Evolutionary conservation across 2,888 invertebrate species (phyloP).

Genomic region (Drosophila affinis): DNA sequence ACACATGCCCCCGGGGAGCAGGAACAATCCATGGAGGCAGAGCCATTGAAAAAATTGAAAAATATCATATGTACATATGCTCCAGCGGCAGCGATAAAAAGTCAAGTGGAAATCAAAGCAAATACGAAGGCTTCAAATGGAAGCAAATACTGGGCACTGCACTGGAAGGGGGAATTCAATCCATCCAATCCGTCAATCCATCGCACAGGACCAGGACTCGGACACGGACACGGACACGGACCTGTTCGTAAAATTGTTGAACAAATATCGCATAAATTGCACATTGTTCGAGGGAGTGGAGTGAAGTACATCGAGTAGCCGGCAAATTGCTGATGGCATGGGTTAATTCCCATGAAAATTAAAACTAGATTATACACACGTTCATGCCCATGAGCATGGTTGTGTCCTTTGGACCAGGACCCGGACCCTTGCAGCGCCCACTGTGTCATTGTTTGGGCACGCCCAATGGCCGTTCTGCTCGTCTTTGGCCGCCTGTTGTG

Average conservation of each 20-base stretch:
- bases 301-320: conserved; percentile 11
- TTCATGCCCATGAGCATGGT: conserved; percentile 17
- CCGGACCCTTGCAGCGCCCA: conserved; percentile 70
- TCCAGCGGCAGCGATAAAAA: conserved; percentile 47
- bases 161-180: not conserved
- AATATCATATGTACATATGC: conserved; percentile 64
- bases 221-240: not conserved
- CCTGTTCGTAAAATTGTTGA: conserved; percentile 52
- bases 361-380: conserved; percentile 77
- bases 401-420: conserved; percentile 30
- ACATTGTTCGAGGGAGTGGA: conserved; percentile 49
- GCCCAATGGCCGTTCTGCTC: conserved; percentile 49
- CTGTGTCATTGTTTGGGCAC: conserved; percentile 80
- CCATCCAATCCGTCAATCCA: not conserved
- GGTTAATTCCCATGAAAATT: conserved; percentile 78
- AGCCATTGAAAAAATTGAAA: conserved; percentile 40
- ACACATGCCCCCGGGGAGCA: conserved; percentile 5
- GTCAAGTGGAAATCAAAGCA: conserved; percentile 76
- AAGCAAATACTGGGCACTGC: conserved; percentile 24
- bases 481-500: conserved; percentile 46
- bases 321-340: conserved; percentile 50
- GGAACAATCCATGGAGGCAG: not conserved
- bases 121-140: conserved; percentile 58
- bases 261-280: conserved; percentile 73
- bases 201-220: not conserved